phyloP scores from a whole-genome alignment of 2,113 vertebrate genomes.

The Takifugu flavidus region DNA sequence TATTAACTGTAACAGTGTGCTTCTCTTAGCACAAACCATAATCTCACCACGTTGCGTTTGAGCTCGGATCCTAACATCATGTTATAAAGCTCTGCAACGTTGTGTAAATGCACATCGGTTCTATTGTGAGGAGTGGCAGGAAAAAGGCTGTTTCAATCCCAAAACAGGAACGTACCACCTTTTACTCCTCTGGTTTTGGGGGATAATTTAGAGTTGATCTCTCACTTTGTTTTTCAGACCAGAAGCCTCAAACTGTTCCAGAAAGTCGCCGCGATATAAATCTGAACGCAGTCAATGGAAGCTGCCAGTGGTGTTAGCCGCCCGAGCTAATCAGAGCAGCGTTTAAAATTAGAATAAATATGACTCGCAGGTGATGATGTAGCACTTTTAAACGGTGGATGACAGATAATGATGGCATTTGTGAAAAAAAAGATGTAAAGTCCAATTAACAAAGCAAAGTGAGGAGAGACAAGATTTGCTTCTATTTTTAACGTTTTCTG shows the following conservation, averaged over 20 bases:
- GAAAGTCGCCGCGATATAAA: neutral
- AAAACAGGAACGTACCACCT: too few relatives aligned
- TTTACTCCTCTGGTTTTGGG: too few relatives aligned
- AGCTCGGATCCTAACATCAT: neutral
- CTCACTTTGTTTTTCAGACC: too few relatives aligned
- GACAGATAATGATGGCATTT: neutral
- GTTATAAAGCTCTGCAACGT: neutral
- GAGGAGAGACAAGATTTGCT: slow-evolving; percentile 59
- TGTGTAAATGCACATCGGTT: too few relatives aligned
- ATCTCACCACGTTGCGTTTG: neutral
- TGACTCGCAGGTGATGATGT: slow-evolving; percentile 20
- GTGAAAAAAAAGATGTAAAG: slow-evolving; percentile 11
- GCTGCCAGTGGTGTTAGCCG: neutral
- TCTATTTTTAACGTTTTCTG: slow-evolving; percentile 55
- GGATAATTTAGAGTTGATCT: too few relatives aligned
- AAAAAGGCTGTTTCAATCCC: too few relatives aligned
- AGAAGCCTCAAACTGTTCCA: too few relatives aligned
- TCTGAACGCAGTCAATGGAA: neutral
- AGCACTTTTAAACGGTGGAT: slow-evolving; percentile 16
- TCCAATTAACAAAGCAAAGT: slow-evolving; percentile 17
- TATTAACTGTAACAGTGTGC: neutral
- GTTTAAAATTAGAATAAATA: slow-evolving; percentile 6
- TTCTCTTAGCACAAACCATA: slow-evolving; percentile 1
- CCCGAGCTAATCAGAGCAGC: slow-evolving; percentile 1
- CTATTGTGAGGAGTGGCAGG: too few relatives aligned